Evolutionary conservation across 2,113 vertebrate genomes (phyloP), one percentile per base, ranked within the genome.

Genomic region (Gulo gulo): DNA sequence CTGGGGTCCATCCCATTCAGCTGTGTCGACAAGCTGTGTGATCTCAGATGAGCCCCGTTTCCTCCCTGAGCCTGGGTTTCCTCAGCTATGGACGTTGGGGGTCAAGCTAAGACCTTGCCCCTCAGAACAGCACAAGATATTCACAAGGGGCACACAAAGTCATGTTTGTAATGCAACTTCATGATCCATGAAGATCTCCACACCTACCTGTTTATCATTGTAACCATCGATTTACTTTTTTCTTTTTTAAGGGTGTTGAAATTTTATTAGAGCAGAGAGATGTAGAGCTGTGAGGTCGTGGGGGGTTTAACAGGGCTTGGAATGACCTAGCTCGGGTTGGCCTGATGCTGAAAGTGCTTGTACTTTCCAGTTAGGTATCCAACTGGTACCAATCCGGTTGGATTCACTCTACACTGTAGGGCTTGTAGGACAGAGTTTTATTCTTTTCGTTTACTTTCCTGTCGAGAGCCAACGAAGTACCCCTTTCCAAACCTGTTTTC

Each of bases 111-210:
- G 88, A 61, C 39, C 39, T 20, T n/a, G 73, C 14, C 73, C 20
- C 31, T 55, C 16, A 31, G 34, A 29, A 15, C 47, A 29, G 23
- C 16, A 7, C 9, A 31, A 21, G 47, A 36, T 47, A 21, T 18
- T 42, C 39, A 16, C 24, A 2, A 24, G 78, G n/a, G 42, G 3
- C 5, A 2, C 9, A 10, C 0, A 29, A 20, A 42, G 31, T 15
- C 13, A 81, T 1, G 7, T 4, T 45, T 23, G n/a, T 4, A 3
- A 2, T 23, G 55, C 12, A 6, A 2, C 12, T 23, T 50, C 21
- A 21, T 11, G 45, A 26, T 3, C 10, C 0, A 0, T 39, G 3
- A 0, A 0, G 29, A 2, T 47, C 24, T 71, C 82, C 52, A 15
- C 0, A 6, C 13, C 12, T 16, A 12, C 11, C 88, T 65, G 3